A percentile compares a stretch with the other conserved stretches of the same genome.
Conservation (phyloP, 2,113 vertebrate species). For the Ranitomeya variabilis region DNA sequence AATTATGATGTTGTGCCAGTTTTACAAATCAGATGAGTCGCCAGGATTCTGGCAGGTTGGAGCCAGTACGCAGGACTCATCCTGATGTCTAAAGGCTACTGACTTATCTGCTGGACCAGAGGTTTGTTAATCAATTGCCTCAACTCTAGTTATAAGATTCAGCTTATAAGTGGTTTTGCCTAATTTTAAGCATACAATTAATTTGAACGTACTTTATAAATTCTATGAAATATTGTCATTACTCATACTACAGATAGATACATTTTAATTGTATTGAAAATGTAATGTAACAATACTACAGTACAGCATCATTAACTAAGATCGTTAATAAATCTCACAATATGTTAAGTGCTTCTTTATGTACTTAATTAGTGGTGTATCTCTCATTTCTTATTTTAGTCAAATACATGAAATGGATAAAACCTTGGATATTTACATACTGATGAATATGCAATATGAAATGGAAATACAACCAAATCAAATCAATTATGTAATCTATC, state of each 20-base stretch:
- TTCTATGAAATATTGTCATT: not conserved
- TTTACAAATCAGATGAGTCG: no score
- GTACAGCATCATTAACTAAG: constrained; percentile 3
- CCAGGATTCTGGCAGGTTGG: no score
- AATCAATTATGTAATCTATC: constrained; percentile 2
- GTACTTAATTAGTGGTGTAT: constrained; percentile 1
- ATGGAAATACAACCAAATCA: constrained; percentile 18
- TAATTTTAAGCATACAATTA: no score
- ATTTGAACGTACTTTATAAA: not conserved
- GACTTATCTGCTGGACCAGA: no score
- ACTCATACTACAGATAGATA: not conserved
- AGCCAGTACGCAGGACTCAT: no score
- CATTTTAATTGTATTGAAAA: not conserved
- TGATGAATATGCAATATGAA: constrained; percentile 1
- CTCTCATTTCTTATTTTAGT: not conserved
- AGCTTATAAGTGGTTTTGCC: no score
- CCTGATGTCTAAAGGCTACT: no score
- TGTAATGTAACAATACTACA: not conserved
- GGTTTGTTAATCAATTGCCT: no score
- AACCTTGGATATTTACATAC: not conserved
- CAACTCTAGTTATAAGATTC: no score
- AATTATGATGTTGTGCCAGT: no score
- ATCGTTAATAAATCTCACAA: not conserved
- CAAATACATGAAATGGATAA: constrained; percentile 4
- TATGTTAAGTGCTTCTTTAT: not conserved